Conservation (phyloP, 2,797 vertebrate genomes). For the Sebastes elongatus region DNA sequence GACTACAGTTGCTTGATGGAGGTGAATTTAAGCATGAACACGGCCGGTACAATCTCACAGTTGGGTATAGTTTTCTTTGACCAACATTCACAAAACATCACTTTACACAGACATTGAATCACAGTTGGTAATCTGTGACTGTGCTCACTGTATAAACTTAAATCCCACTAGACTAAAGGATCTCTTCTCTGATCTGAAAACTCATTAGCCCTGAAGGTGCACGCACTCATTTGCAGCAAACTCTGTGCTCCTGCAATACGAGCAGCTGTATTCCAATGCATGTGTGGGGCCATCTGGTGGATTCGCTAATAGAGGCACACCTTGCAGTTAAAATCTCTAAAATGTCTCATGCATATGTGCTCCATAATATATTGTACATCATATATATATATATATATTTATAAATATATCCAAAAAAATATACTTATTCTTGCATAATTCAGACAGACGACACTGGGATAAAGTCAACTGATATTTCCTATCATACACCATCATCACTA, state of each 20-base stretch:
- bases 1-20: background rate
- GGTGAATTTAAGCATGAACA: background rate
- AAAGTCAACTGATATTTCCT: background rate
- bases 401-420: slow-evolving; percentile 50
- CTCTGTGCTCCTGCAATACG: background rate
- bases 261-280: slow-evolving; percentile 36
- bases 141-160: background rate
- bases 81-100: background rate
- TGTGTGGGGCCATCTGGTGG: slow-evolving; percentile 34
- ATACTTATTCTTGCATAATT: slow-evolving; percentile 28
- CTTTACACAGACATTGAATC: slow-evolving; percentile 20
- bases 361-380: slow-evolving; percentile 19
- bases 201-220: slow-evolving; percentile 1
- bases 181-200: background rate
- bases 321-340: slow-evolving; percentile 13
- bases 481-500: slow-evolving; percentile 1
- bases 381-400: slow-evolving; percentile 7
- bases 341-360: slow-evolving; percentile 23
- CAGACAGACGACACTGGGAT: slow-evolving; percentile 4
- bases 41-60: slow-evolving; percentile 1
- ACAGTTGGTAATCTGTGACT: background rate
- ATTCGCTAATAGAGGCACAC: slow-evolving; percentile 13
- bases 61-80: background rate
- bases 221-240: background rate
- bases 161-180: background rate